phyloP scores from a whole-genome alignment of 2,113 vertebrate genomes.

The Plectropomus leopardus region DNA sequence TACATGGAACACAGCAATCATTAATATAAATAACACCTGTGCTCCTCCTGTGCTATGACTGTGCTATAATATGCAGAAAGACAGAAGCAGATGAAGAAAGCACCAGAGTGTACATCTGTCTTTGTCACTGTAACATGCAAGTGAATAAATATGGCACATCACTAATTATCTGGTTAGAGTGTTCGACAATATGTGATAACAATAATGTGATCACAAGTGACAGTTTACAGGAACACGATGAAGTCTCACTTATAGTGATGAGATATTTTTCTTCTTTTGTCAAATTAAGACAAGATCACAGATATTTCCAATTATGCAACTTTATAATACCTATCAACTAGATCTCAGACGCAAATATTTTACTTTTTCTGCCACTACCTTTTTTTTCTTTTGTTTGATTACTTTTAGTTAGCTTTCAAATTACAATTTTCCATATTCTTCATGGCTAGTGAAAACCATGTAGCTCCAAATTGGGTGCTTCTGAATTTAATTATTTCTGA shows the following conservation, averaged over 20 bases:
- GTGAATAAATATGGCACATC: background rate
- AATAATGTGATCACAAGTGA: too few relatives aligned
- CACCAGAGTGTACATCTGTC: background rate
- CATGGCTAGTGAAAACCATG: too few relatives aligned
- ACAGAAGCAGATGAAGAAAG: background rate
- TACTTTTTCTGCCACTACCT: too few relatives aligned
- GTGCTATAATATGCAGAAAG: background rate
- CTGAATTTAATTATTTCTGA: too few relatives aligned
- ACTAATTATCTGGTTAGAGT: conserved; percentile 10
- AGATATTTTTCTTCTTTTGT: conserved; percentile 2
- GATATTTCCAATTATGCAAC: too few relatives aligned
- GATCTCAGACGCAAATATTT: too few relatives aligned
- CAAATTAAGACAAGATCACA: background rate
- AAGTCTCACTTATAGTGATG: conserved; percentile 3
- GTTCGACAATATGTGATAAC: background rate
- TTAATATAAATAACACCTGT: background rate
- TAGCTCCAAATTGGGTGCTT: too few relatives aligned
- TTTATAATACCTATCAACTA: too few relatives aligned
- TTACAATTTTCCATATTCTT: too few relatives aligned
- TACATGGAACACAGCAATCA: background rate
- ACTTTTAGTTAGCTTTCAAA: too few relatives aligned
- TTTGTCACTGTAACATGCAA: background rate
- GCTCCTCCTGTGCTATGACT: background rate
- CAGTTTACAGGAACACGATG: background rate
- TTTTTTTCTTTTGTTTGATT: too few relatives aligned